Percentiles rank a stretch among this genome's conserved stretches.
These are phyloP conservation scores for Columba livia DNA, from an alignment of 2,113 vertebrate species.

Conservation along the genomic window DNA sequence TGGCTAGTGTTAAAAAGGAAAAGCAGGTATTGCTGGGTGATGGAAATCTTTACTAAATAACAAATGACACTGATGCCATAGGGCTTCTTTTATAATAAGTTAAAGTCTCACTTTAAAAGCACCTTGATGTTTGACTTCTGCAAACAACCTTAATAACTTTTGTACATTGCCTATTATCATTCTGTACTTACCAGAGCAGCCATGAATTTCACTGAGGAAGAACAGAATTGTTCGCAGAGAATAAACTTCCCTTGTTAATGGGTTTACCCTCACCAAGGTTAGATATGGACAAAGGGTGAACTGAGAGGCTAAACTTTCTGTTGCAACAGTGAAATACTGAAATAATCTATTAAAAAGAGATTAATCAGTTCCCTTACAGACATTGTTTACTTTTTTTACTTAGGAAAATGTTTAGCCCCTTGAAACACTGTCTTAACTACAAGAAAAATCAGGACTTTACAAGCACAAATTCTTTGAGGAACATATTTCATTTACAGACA, in stretches of 20 bases:
- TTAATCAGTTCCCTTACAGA: background rate
- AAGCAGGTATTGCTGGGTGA: background rate
- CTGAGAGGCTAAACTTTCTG: background rate
- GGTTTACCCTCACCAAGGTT: background rate
- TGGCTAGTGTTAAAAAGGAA: background rate
- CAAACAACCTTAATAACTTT: constrained; percentile 36
- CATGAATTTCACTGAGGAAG: constrained; percentile 43
- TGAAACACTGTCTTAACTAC: background rate
- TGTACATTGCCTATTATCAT: background rate
- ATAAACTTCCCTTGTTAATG: background rate
- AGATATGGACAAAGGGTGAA: background rate
- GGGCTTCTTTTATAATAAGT: background rate
- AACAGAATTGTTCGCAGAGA: background rate
- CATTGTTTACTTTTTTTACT: background rate
- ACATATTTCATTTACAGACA: background rate
- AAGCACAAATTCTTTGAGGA: background rate
- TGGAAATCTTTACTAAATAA: constrained; percentile 1
- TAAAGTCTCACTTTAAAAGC: constrained; percentile 28
- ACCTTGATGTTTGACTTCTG: constrained; percentile 25
- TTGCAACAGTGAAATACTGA: background rate
- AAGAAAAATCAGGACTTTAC: background rate
- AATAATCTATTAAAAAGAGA: background rate
- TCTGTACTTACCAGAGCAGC: background rate
- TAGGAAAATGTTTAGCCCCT: background rate
- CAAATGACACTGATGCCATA: background rate